These are phyloP conservation scores for Rhea pennata DNA, from an alignment of 2,113 vertebrate species.

Conservation along the genomic window DNA sequence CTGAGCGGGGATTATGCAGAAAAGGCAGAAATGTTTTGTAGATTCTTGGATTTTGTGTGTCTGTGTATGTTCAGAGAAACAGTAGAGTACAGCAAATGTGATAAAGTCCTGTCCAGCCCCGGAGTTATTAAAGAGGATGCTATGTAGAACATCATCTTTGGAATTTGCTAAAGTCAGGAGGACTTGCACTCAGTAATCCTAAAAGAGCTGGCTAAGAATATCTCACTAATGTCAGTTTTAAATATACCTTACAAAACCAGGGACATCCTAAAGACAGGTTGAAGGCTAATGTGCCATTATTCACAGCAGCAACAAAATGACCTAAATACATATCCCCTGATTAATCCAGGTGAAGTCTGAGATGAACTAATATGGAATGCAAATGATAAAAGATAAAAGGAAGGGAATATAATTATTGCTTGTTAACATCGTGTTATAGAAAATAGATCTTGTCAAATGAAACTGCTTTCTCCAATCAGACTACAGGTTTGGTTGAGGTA, in stretches of 20 bases:
- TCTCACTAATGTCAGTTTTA: not conserved
- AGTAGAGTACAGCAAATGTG: not conserved
- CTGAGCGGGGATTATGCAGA: not conserved
- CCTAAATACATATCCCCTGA: not conserved
- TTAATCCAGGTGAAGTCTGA: not conserved
- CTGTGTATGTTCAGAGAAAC: not conserved
- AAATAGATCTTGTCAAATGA: constrained; percentile 1
- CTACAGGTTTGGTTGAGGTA: not conserved
- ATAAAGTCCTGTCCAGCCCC: not conserved
- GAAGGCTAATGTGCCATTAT: not conserved
- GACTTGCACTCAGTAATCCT: not conserved
- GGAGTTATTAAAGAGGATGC: not conserved
- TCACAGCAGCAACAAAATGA: not conserved
- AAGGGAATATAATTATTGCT: constrained; percentile 33
- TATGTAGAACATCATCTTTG: not conserved
- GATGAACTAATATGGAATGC: not conserved
- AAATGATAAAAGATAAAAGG: constrained; percentile 56
- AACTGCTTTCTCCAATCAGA: not conserved
- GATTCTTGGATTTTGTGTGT: not conserved
- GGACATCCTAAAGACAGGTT: not conserved
- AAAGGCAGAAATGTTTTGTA: not conserved
- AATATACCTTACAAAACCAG: not conserved
- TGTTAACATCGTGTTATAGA: not conserved
- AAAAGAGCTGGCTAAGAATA: not conserved
- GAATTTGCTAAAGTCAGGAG: not conserved